Conservation (phyloP, 2,888 invertebrate species). For the Agonopterix alstromeriana region DNA sequence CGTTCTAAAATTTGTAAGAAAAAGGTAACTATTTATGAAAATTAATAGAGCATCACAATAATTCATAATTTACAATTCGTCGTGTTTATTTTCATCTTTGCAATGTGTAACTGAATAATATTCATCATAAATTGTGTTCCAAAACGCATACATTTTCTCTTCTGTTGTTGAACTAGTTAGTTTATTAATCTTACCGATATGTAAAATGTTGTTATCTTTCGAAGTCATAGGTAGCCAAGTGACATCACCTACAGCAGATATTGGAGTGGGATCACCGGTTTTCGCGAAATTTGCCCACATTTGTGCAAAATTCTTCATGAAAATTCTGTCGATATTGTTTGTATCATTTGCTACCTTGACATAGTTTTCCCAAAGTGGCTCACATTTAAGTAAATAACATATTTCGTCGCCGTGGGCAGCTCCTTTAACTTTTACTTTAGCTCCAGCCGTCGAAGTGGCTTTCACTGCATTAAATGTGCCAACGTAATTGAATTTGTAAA, state of each 20-base stretch:
- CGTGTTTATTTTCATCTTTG: constrained; percentile 21
- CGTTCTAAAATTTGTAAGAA: too few species aligned
- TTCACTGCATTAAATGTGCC: constrained; percentile 56
- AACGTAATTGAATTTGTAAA: constrained; percentile 66
- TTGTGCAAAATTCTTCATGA: constrained; percentile 49
- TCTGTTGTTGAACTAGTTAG: constrained; percentile 32
- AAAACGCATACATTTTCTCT: constrained; percentile 44
- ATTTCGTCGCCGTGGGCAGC: constrained; percentile 69
- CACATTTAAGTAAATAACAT: constrained; percentile 65
- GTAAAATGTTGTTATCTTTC: constrained; percentile 33
- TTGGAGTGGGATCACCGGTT: constrained; percentile 50
- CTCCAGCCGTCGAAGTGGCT: constrained; percentile 37
- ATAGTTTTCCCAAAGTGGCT: constrained; percentile 54
- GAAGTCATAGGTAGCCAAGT: constrained; percentile 46
- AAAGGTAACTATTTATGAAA: not conserved
- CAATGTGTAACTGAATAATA: constrained; percentile 41
- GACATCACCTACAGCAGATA: constrained; percentile 20
- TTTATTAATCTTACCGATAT: constrained; percentile 36
- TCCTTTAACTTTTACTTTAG: constrained; percentile 42
- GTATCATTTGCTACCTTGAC: constrained; percentile 29
- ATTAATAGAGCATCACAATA: constrained; percentile 14
- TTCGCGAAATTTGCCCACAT: constrained; percentile 73
- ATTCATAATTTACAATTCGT: too few species aligned
- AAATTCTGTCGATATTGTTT: constrained; percentile 38
- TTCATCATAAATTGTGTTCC: constrained; percentile 45